Evolutionary conservation across 2,888 invertebrate genomes (phyloP).

Genomic region (Plagodis dolabraria): DNA sequence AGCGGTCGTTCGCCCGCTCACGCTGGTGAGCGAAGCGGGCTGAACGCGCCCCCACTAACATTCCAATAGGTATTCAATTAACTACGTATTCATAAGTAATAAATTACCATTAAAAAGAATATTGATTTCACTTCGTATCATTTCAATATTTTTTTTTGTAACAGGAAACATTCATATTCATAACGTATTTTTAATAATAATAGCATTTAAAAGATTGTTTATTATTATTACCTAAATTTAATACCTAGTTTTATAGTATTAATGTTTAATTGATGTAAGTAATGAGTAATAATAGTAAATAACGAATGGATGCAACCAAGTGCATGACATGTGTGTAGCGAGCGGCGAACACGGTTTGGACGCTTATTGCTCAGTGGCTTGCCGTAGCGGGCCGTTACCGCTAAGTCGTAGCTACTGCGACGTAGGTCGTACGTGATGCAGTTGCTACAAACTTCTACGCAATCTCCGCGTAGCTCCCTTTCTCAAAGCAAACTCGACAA

Average conservation of each 20-base stretch:
- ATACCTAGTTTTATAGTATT: constrained; percentile 83
- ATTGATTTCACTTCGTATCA: constrained; percentile 84
- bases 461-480: constrained; percentile 48
- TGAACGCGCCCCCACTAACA: constrained; percentile 77
- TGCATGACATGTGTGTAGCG: constrained; percentile 66
- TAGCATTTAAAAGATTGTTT: constrained; percentile 86
- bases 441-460: constrained; percentile 46
- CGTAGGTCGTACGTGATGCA: constrained; percentile 23
- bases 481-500: constrained; percentile 68
- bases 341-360: constrained; percentile 58
- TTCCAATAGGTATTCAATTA: constrained; percentile 80
- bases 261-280: constrained; percentile 85
- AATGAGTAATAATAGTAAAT: constrained; percentile 81
- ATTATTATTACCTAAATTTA: constrained; percentile 85
- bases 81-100: constrained; percentile 84
- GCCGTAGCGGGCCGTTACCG: constrained; percentile 20
- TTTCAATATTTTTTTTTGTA: constrained; percentile 84
- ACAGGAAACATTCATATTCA: constrained; percentile 86
- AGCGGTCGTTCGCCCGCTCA: constrained; percentile 39
- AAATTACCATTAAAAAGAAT: constrained; percentile 84
- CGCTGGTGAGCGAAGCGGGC: constrained; percentile 43
- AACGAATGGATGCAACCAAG: constrained; percentile 79
- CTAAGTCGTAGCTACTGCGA: constrained; percentile 23
- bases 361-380: constrained; percentile 38
- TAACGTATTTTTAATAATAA: constrained; percentile 86